phyloP scores from a whole-genome alignment of 2,113 vertebrate species.

The Seriola rivoliana region DNA sequence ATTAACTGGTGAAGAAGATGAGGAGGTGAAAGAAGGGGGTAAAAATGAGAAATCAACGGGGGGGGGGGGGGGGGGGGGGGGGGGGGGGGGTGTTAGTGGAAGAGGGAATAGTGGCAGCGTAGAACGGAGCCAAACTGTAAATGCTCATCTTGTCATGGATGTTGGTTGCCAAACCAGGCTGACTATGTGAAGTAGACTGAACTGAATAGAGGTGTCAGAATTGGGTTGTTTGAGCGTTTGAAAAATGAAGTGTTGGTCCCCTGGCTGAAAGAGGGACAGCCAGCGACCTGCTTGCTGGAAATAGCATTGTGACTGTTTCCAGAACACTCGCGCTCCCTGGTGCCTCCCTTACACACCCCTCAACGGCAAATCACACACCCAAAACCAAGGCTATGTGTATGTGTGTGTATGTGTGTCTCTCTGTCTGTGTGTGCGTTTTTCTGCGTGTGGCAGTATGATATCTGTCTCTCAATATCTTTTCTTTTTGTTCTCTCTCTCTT shows the following conservation, averaged over 20 bases:
- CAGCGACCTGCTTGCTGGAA: slow-evolving; percentile 87
- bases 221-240: slow-evolving; percentile 73
- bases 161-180: slow-evolving; percentile 41
- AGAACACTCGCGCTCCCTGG: slow-evolving; percentile 73
- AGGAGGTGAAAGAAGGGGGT: not conserved
- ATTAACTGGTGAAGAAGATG: slow-evolving; percentile 16
- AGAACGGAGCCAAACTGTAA: slow-evolving; percentile 42
- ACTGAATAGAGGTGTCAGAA: slow-evolving; percentile 72
- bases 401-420: not conserved
- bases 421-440: slow-evolving; percentile 14
- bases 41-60: not conserved
- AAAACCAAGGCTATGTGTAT: slow-evolving; percentile 21
- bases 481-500: slow-evolving; percentile 6
- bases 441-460: not conserved
- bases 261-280: slow-evolving; percentile 83
- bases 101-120: not conserved
- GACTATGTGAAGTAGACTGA: slow-evolving; percentile 53
- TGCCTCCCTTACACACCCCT: slow-evolving; percentile 59
- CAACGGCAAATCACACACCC: slow-evolving; percentile 43
- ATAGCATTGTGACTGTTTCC: slow-evolving; percentile 85
- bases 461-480: slow-evolving; percentile 14
- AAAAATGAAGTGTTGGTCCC: slow-evolving; percentile 74
- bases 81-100: too few species aligned
- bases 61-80: too few species aligned
- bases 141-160: slow-evolving; percentile 38